Evolutionary conservation across 2,888 invertebrate genomes (phyloP).

Genomic region (Platycheirus rosarum): DNA sequence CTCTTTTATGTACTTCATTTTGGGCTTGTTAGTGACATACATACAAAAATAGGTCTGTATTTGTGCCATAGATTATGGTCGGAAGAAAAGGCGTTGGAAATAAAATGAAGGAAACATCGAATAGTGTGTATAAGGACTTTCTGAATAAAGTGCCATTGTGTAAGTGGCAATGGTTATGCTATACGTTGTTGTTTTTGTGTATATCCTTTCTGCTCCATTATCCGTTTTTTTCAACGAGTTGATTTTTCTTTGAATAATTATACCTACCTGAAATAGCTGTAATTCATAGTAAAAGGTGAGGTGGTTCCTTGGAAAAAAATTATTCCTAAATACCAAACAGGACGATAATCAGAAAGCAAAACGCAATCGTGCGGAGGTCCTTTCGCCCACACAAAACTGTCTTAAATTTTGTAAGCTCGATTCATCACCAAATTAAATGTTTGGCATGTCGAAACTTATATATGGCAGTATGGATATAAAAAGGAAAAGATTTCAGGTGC

Average conservation of each 20-base stretch:
- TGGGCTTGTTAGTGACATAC: slow-evolving; percentile 54
- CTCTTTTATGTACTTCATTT: slow-evolving; percentile 48
- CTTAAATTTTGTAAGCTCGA: slow-evolving; percentile 23
- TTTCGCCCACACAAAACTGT: too few relatives aligned
- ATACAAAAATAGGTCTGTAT: slow-evolving; percentile 28
- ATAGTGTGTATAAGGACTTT: slow-evolving; percentile 72
- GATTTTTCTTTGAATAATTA: slow-evolving; percentile 43
- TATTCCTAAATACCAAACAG: not conserved
- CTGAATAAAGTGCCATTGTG: slow-evolving; percentile 43
- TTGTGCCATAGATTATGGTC: slow-evolving; percentile 21
- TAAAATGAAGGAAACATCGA: slow-evolving; percentile 70
- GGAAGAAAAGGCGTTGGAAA: slow-evolving; percentile 65
- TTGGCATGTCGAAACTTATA: slow-evolving; percentile 13
- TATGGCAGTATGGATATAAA: slow-evolving; percentile 15
- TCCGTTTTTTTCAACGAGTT: slow-evolving; percentile 34
- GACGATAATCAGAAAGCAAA: not conserved
- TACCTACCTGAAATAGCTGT: slow-evolving; percentile 1
- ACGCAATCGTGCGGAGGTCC: slow-evolving; percentile 1
- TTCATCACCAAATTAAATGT: slow-evolving; percentile 35
- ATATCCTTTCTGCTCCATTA: slow-evolving; percentile 51
- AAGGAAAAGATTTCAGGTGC: slow-evolving; percentile 25
- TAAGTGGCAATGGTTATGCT: slow-evolving; percentile 56
- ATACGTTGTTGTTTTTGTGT: slow-evolving; percentile 68
- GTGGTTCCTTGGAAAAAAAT: not conserved
- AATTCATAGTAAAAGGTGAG: slow-evolving; percentile 4